Evolutionary conservation across 2,888 invertebrate species (phyloP), one percentile per base, ranked within the genome.

Genomic region (Therioaphis trifolii): DNA sequence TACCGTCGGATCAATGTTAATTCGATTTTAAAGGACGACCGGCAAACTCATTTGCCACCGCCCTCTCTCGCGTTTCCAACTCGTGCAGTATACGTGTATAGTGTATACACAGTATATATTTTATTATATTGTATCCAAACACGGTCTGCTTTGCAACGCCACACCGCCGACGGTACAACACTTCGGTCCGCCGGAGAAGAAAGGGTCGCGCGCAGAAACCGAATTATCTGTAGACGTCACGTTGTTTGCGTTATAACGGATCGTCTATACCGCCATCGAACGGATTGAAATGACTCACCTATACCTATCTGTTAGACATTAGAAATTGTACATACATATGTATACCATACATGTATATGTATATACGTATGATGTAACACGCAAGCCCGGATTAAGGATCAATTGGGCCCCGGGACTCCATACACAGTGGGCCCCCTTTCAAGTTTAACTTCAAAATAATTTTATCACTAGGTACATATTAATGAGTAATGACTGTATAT

Each of bases 21-120:
- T 85, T 85, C 85, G 85, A 85, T 85, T 85, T 85, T 85, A 84
- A 85, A 74, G 85, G 85, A 84, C 85, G 72, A 55, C 69, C 84
- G 68, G 80, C 72, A 82, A 85, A 85, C 85, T 85, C 85, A 84
- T 85, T 85, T 84, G 80, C 79, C 68, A 66, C 52, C 84, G 75
- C 84, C 84, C 78, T 61, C 76, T 11, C 29, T 15, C n/a, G 49
- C n/a, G 66, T 63, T 40, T 46, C 63, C 84, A 1, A 66, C 52
- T 40, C 49, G 24, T 46, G 4, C n/a, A n/a, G n/a, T 35, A 76
- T 46, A 21, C 43, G 15, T 46, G 12, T 69, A 69, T 71, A 46
- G 15, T 74, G 11, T 74, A 9, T 35, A 71, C 15, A 66, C 58
- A 2, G 24, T 58, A 5, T 29, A 66, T 69, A n/a, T 18, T 52